Evolutionary conservation across 2,888 invertebrate genomes (phyloP).

Genomic region (Acleris sparsana): DNA sequence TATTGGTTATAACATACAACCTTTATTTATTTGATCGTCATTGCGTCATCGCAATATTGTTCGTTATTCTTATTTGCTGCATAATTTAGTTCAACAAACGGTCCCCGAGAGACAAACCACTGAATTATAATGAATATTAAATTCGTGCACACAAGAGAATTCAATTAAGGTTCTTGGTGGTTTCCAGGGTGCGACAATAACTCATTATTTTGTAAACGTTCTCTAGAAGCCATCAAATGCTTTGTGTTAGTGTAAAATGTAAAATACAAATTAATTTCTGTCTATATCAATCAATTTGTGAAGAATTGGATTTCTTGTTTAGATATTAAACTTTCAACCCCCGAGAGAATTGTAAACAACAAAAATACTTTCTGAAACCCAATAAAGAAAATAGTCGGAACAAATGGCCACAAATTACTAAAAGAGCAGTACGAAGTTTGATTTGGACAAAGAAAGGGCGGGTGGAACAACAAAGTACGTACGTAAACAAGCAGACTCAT

Average conservation of each 20-base stretch:
- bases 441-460: constrained; percentile 63
- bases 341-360: constrained; percentile 28
- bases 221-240: background rate
- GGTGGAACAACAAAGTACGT: constrained; percentile 64
- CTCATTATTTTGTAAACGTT: constrained; percentile 19
- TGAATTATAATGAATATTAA: constrained; percentile 31
- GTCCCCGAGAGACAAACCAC: constrained; percentile 27
- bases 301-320: background rate
- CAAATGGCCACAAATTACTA: constrained; percentile 56
- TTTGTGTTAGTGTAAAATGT: background rate
- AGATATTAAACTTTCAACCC: background rate
- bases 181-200: constrained; percentile 10
- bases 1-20: too few species aligned
- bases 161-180: constrained; percentile 26
- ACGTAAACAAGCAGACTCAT: constrained; percentile 71
- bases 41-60: background rate
- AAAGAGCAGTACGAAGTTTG: constrained; percentile 60
- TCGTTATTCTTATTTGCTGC: constrained; percentile 19
- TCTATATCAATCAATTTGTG: background rate
- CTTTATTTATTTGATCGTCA: background rate
- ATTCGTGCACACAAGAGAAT: constrained; percentile 26
- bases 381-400: constrained; percentile 52
- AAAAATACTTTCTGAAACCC: constrained; percentile 41
- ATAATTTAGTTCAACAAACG: constrained; percentile 23
- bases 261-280: background rate